Percentiles rank a stretch among this genome's conserved stretches.
Conservation (phyloP, 2,113 vertebrate species). For the Amphilophus citrinellus region DNA sequence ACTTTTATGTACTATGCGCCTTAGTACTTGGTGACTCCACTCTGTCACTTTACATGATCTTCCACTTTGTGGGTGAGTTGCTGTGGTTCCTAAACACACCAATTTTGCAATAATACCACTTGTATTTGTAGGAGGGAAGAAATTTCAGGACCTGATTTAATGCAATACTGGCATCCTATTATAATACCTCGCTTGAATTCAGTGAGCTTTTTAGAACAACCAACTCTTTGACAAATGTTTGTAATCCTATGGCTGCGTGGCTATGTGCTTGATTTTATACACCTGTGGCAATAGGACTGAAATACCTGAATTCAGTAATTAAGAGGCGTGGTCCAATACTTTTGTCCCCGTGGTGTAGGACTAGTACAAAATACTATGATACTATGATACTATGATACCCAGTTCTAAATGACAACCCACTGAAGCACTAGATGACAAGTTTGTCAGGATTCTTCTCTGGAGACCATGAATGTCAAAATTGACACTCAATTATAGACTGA, state of each 20-base stretch:
- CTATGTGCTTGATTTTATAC: not conserved
- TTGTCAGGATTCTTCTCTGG: not conserved
- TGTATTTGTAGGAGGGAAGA: not conserved
- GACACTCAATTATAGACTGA: not conserved
- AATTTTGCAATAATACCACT: not conserved
- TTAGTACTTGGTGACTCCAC: not conserved
- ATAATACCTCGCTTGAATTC: not conserved
- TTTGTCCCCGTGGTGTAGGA: not conserved
- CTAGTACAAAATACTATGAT: not conserved
- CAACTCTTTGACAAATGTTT: not conserved
- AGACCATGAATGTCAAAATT: not conserved
- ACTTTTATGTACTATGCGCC: not conserved
- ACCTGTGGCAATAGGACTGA: not conserved
- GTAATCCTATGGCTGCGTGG: not conserved
- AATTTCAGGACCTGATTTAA: not conserved
- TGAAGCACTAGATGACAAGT: not conserved
- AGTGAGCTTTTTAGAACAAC: not conserved
- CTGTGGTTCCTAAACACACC: too few relatives aligned
- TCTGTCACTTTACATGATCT: too few relatives aligned
- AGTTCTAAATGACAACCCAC: not conserved
- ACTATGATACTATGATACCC: not conserved
- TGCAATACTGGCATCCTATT: not conserved
- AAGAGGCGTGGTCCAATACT: not conserved
- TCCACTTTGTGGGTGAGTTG: too few relatives aligned
- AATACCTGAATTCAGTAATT: not conserved